Percentiles rank a stretch among this genome's conserved stretches.
Conservation (phyloP, 2,888 invertebrate genomes). For the Hoplodrina blanda region DNA sequence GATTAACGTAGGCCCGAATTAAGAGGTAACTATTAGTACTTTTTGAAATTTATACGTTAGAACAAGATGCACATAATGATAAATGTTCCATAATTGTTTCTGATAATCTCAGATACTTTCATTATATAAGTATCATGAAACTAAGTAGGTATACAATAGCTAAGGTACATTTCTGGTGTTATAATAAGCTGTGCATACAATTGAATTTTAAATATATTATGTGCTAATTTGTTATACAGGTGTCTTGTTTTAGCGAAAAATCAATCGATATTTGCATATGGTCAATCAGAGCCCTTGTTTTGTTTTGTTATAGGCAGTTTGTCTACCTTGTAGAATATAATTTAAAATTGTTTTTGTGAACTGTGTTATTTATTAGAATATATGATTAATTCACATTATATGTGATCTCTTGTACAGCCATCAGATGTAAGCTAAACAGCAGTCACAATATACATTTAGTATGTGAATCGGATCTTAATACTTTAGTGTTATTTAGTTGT, state of each 20-base stretch:
- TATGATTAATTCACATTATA: conserved; percentile 41
- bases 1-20: conserved; percentile 70
- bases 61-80: conserved; percentile 64
- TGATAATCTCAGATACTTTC: conserved; percentile 38
- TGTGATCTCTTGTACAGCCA: conserved; percentile 54
- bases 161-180: conserved; percentile 59
- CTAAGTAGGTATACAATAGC: conserved; percentile 61
- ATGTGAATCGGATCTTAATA: conserved; percentile 52
- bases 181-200: conserved; percentile 57
- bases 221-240: conserved; percentile 56
- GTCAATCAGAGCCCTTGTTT: conserved; percentile 44
- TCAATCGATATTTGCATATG: conserved; percentile 36
- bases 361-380: conserved; percentile 53
- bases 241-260: conserved; percentile 56
- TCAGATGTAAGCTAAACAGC: conserved; percentile 41
- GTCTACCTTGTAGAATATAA: conserved; percentile 59
- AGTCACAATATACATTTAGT: conserved; percentile 48
- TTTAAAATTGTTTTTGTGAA: conserved; percentile 45
- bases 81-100: conserved; percentile 45
- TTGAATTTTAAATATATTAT: conserved; percentile 49
- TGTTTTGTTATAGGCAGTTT: conserved; percentile 62
- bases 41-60: conserved; percentile 75
- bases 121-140: conserved; percentile 47
- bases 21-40: conserved; percentile 71
- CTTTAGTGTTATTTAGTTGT: conserved; percentile 62